A percentile compares a stretch with the other conserved stretches of the same genome.
Evolutionary conservation across 2,888 invertebrate genomes (phyloP).

Genomic region (Synanthedon formicaeformis): DNA sequence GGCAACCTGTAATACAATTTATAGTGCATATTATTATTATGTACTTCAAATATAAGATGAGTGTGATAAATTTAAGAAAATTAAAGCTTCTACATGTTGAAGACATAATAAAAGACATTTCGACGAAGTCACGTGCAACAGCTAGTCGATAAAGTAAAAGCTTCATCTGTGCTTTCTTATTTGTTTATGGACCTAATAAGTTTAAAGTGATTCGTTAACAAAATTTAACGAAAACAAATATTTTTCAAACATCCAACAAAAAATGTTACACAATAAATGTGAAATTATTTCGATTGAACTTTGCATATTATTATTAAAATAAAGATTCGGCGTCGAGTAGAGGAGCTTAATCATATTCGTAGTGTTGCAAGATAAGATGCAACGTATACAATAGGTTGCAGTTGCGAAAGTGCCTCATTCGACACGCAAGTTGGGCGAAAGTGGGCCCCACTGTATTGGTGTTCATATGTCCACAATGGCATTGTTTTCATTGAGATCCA

Average conservation of each 20-base stretch:
- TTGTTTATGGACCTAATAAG: too few species aligned
- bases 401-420: slow-evolving; percentile 56
- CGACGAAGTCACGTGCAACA: too few species aligned
- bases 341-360: slow-evolving; percentile 62
- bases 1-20: slow-evolving; percentile 40
- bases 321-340: slow-evolving; percentile 48
- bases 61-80: neutral
- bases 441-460: slow-evolving; percentile 45
- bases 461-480: slow-evolving; percentile 33
- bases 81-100: too few species aligned
- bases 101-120: too few species aligned
- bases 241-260: too few species aligned
- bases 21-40: neutral
- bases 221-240: too few species aligned
- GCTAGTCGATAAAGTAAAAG: too few species aligned
- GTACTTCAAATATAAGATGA: neutral
- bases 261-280: too few species aligned
- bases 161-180: too few species aligned
- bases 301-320: too few species aligned
- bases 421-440: slow-evolving; percentile 64
- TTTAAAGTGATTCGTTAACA: too few species aligned
- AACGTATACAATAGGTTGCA: slow-evolving; percentile 59
- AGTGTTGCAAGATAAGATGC: slow-evolving; percentile 60
- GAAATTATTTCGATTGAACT: too few species aligned
- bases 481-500: slow-evolving; percentile 50